phyloP scores from a whole-genome alignment of 2,113 vertebrate genomes.

The Pluvianellus socialis region DNA sequence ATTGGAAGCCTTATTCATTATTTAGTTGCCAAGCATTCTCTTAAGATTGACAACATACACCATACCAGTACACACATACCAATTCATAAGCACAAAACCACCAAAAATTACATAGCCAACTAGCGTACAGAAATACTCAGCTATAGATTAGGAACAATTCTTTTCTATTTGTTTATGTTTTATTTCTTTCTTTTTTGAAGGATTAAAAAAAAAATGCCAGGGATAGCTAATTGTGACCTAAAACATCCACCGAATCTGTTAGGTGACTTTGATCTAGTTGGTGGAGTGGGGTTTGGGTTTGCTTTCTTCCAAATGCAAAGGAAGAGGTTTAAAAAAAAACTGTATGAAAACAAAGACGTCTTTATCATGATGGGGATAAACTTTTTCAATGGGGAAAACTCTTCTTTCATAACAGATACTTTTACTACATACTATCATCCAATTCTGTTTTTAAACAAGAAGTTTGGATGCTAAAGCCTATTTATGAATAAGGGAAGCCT shows the following conservation, averaged over 20 bases:
- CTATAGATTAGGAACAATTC: background rate
- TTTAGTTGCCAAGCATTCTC: background rate
- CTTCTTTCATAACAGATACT: background rate
- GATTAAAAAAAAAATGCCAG: background rate
- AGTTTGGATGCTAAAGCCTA: background rate
- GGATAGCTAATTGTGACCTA: background rate
- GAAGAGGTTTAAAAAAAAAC: background rate
- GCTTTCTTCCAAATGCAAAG: background rate
- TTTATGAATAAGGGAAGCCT: background rate
- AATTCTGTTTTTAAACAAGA: background rate
- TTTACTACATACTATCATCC: background rate
- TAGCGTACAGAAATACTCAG: background rate
- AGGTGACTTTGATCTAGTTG: background rate
- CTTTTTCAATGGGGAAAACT: rapidly evolving
- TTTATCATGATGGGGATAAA: background rate
- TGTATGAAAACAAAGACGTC: background rate
- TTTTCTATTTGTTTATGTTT: background rate
- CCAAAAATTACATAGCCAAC: background rate
- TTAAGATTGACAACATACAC: background rate
- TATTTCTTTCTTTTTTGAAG: background rate
- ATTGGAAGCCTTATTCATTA: background rate
- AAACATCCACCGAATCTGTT: background rate
- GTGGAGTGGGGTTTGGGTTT: background rate
- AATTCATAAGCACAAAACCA: background rate
- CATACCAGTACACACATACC: background rate